These are phyloP conservation scores for Setipinna tenuifilis DNA, from an alignment of 2,797 vertebrate genomes.

Conservation along the genomic window DNA sequence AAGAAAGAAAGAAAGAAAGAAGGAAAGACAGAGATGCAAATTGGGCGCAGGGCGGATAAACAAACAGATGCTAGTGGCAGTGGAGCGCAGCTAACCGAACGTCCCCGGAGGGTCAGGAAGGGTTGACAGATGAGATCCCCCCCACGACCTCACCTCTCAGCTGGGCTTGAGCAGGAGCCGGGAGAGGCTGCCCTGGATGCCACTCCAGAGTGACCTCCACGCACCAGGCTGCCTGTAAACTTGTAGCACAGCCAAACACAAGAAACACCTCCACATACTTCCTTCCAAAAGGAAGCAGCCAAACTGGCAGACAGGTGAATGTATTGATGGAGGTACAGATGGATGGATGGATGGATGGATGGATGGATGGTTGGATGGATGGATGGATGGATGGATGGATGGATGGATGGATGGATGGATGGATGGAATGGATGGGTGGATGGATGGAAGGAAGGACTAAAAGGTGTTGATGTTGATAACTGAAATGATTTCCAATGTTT, in stretches of 20 bases:
- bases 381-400: neutral
- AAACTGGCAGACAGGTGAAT: neutral
- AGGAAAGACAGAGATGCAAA: conserved; percentile 55
- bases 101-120: conserved; percentile 65
- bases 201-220: neutral
- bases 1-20: neutral
- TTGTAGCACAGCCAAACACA: conserved; percentile 39
- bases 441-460: neutral
- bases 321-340: neutral
- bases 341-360: neutral
- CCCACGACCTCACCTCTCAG: conserved; percentile 69
- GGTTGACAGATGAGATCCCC: conserved; percentile 71
- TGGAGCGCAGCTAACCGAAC: conserved; percentile 66
- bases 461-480: neutral
- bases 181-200: neutral
- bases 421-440: neutral
- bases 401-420: neutral
- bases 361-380: neutral
- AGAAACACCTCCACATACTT: conserved; percentile 9
- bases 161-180: conserved; percentile 44
- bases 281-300: no score
- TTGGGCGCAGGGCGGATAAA: conserved; percentile 37
- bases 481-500: no score
- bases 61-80: conserved; percentile 54
- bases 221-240: neutral